Evolutionary conservation across 2,797 vertebrate species (phyloP).

Genomic region (Bradypodion pumilum): DNA sequence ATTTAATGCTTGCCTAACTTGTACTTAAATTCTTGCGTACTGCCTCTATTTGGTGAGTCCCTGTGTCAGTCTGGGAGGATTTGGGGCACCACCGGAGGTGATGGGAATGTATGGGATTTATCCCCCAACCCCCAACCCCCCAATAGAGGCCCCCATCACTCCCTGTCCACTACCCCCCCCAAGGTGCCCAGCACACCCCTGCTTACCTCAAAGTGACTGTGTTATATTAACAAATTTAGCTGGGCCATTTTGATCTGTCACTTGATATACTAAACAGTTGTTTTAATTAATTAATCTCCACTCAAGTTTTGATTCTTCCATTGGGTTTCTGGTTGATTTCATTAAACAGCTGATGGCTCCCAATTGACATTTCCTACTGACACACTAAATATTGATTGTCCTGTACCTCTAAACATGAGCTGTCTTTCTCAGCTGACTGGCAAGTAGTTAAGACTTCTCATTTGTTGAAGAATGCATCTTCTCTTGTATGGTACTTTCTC

Average conservation of each 20-base stretch:
- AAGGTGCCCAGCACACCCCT: too few relatives aligned
- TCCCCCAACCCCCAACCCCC: too few relatives aligned
- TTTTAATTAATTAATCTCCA: slow-evolving; percentile 1
- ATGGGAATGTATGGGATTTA: too few relatives aligned
- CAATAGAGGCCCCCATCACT: too few relatives aligned
- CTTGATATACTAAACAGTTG: background rate
- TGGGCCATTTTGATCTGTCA: background rate
- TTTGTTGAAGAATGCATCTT: background rate
- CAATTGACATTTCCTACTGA: background rate
- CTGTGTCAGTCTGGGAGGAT: too few relatives aligned
- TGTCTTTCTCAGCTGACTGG: background rate
- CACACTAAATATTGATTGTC: slow-evolving; percentile 16
- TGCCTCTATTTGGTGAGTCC: too few relatives aligned
- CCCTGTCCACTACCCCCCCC: too few relatives aligned
- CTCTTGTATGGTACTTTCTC: background rate
- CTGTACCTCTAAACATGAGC: slow-evolving; percentile 18
- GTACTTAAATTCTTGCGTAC: too few relatives aligned
- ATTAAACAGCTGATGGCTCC: background rate
- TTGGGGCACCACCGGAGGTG: too few relatives aligned
- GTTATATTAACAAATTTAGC: slow-evolving; percentile 1
- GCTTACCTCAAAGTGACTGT: slow-evolving; percentile 18
- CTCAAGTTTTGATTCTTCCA: slow-evolving; percentile 6
- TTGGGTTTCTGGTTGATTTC: slow-evolving; percentile 10
- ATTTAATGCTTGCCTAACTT: too few relatives aligned
- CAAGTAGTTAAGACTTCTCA: background rate